Percentiles rank a stretch among this genome's conserved stretches.
phyloP scores from a whole-genome alignment of 53 echinoderm and acorn worm species.

The Crossaster papposus region DNA sequence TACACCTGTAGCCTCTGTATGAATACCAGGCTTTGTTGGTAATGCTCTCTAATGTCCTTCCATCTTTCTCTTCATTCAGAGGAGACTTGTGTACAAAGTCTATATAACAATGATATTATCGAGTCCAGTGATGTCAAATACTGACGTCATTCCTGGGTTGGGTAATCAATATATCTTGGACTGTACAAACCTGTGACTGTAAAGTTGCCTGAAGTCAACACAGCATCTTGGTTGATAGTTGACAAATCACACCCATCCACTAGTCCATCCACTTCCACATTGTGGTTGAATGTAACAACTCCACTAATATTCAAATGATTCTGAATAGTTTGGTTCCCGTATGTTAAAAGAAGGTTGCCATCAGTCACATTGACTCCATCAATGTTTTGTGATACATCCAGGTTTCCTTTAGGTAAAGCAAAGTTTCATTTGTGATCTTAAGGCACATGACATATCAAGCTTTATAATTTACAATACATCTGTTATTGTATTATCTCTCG shows the following conservation, averaged over 20 bases:
- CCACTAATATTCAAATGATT: conserved; percentile 63
- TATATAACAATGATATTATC: too few species aligned
- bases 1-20: neutral
- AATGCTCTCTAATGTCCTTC: neutral
- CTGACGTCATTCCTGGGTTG: too few species aligned
- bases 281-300: conserved; percentile 30
- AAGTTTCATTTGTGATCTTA: neutral
- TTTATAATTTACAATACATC: too few species aligned
- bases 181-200: conserved; percentile 66
- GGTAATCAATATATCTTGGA: neutral
- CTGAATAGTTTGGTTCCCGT: conserved; percentile 71
- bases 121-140: too few species aligned
- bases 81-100: too few species aligned
- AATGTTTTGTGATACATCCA: conserved; percentile 65
- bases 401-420: conserved; percentile 49
- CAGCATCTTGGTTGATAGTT: conserved; percentile 64
- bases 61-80: neutral
- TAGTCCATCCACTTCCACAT: conserved; percentile 72
- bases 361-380: conserved; percentile 76
- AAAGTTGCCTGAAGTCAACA: conserved; percentile 64
- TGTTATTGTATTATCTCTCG: too few species aligned
- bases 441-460: neutral
- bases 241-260: conserved; percentile 84
- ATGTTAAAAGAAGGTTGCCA: conserved; percentile 62
- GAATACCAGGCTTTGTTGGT: neutral